Base-by-base conservation (phyloP, 2,113 vertebrate species). In the Heloderma charlesbogerti region DNA sequence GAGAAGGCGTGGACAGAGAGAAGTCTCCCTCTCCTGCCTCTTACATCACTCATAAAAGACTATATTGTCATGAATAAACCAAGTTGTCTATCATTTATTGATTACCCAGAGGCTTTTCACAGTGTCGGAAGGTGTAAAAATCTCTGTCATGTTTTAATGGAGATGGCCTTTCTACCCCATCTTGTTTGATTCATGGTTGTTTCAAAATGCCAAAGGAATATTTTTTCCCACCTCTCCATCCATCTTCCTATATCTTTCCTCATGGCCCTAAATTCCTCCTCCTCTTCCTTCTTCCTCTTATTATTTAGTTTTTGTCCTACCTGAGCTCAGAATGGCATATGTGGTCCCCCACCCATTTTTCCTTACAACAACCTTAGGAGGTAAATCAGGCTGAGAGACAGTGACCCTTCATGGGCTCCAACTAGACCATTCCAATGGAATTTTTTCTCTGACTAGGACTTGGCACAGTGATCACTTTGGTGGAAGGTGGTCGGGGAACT, bases 81-180 rank as follows among this genome's bases (percentile, higher is more conserved):
- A 84, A 34, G 69, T 75, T 40, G 40, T 60, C 69, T 72, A 75
- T 89, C 84, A 89, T 89, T 89, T 89, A 89, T 89, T 74, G 80
- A 75, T 84, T 63, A 60, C 80, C 80, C 69, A 34, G 29, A 74
- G 88, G 88, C 88, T 89, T 84, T 84, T 83, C 69, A 27, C 80
- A 75, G 69, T 75, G 67, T 75, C 69, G 8, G 80, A 67, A 89
- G 79, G 67, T 84, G 80, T 89, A 63, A 89, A 89, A 89, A 89
- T 84, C 48, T 31, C 51, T 45, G 37, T 89, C n/a, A 18, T 63
- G 69, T 45, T 63, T 89, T 88, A 88, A 88, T 78, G 86, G 86
- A 78, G 29, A 75, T 43, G 54, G 13, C 54, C 40, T 78, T 63
- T 63, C 54, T 45, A 4, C 43, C 31, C 86, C 40, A 34, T 66